These are phyloP conservation scores for Syngnathus acus DNA, from an alignment of 2,797 vertebrate genomes.

Conservation along the genomic window DNA sequence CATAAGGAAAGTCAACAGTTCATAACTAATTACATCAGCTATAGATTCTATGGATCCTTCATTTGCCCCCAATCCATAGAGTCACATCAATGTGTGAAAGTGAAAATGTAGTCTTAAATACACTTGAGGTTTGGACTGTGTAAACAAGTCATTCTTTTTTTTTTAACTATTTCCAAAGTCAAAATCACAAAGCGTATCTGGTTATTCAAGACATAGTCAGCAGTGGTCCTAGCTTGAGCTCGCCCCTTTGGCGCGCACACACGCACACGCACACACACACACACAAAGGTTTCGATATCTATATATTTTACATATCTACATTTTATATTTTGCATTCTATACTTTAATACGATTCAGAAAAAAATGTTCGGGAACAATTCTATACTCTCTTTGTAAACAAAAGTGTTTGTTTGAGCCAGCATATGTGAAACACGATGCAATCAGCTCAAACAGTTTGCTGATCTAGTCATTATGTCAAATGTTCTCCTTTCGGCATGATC, in stretches of 20 bases:
- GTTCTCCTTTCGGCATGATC: constrained; percentile 14
- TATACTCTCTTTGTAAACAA: neutral
- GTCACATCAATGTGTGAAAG: neutral
- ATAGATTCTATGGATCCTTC: neutral
- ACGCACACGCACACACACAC: too few species aligned
- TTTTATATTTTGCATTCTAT: too few species aligned
- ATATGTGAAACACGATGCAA: neutral
- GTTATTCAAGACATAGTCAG: too few species aligned
- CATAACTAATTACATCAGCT: neutral
- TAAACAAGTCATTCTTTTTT: neutral
- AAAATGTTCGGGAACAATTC: too few species aligned
- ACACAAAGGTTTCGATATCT: too few species aligned
- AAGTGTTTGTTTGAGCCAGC: neutral
- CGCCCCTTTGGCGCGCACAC: too few species aligned
- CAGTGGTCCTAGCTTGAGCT: too few species aligned
- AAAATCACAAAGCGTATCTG: too few species aligned
- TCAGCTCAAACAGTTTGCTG: constrained; percentile 20
- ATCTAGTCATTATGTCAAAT: constrained; percentile 16
- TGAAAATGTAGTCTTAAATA: neutral
- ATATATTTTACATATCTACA: too few species aligned
- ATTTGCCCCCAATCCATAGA: neutral
- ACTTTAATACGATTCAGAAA: too few species aligned
- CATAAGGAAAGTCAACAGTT: neutral
- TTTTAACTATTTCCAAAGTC: too few species aligned
- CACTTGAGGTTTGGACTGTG: neutral